Base-by-base conservation (phyloP, 2,888 invertebrate genomes). In the Nomada fabriciana region DNA sequence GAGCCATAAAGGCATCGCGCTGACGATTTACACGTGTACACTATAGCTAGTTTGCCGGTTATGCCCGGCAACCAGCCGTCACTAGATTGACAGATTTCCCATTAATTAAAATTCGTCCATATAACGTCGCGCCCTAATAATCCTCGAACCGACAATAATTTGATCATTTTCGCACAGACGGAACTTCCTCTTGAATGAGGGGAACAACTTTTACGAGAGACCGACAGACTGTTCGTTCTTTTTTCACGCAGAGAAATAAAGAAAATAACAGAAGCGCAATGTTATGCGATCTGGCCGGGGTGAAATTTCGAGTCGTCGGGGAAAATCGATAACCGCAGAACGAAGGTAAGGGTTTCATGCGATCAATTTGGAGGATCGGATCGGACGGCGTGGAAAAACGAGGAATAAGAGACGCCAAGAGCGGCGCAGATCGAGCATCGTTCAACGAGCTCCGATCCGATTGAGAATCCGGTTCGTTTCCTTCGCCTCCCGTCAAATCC, bases 401-500 rank as follows among this genome's bases (percentile, higher is more conserved):
- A 63, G 74, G 69, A 73, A 73, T 63, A 70, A 65, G 70, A 76
- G 64, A 75, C 47, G 20, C 64, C 53, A 42, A 20, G 57, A 23
- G 43, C 52, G 80, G 76, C 59, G 79, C 36, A 76, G 63, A 73
- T 36, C 67, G 36, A 65, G 85, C 77, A 86, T 82, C 84, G 82
- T 72, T 87, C 80, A 85, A 82, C 76, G 77, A 84, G 78, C 78
- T 71, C 74, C 73, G 76, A 82, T 85, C 70, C 86, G 83, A 85
- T 85, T 86, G 84, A 84, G 83, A 79, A 84, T 84, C 80, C 82
- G 72, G 83, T 78, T 85, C 82, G 76, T 82, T 83, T 80, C 70
- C 79, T 82, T 68, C 80, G 69, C 25, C 63, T 83, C 77, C 76
- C 83, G 74, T 81, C 74, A 75, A 81, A 79, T 55, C 70, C 68